These are phyloP conservation scores for Brachionus angularis DNA, from an alignment of 1,140 invertebrate species.

Conservation along the genomic window DNA sequence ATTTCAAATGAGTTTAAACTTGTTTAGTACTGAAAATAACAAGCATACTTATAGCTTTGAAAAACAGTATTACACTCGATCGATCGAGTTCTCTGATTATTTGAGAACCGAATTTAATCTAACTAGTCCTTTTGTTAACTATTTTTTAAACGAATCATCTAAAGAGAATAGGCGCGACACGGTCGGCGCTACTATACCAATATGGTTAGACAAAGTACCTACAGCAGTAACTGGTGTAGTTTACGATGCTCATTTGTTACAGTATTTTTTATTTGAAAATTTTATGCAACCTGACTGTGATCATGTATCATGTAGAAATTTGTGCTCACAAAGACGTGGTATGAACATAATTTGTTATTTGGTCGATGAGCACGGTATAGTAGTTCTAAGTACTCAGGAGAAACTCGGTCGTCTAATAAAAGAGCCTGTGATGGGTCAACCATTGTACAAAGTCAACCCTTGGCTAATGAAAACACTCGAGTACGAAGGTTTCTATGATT, in stretches of 20 bases:
- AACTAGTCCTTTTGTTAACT: constrained; percentile 11
- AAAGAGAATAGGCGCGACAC: constrained; percentile 12
- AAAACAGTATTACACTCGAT: constrained; percentile 27
- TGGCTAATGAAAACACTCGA: constrained; percentile 37
- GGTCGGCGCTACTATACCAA: constrained; percentile 23
- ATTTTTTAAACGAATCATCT: constrained; percentile 36
- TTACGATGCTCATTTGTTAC: constrained; percentile 16
- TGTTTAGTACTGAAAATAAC: constrained; percentile 18
- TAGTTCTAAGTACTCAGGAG: constrained; percentile 29
- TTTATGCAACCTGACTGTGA: constrained; percentile 25
- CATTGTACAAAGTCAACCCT: constrained; percentile 38
- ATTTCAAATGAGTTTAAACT: constrained; percentile 1
- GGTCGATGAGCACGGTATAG: constrained; percentile 27
- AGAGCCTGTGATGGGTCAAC: constrained; percentile 3
- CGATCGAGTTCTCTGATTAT: constrained; percentile 34
- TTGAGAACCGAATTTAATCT: constrained; percentile 2
- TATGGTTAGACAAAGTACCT: constrained; percentile 41
- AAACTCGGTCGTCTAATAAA: background rate
- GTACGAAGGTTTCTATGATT: constrained; percentile 30
- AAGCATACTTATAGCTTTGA: constrained; percentile 41
- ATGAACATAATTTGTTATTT: constrained; percentile 31
- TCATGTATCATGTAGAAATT: constrained; percentile 4
- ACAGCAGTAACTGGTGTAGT: constrained; percentile 30
- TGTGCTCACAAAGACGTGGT: constrained; percentile 4
- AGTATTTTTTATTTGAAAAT: constrained; percentile 32